Base-by-base conservation (phyloP, 1,140 invertebrate genomes). In the Diachasma alloeum region DNA sequence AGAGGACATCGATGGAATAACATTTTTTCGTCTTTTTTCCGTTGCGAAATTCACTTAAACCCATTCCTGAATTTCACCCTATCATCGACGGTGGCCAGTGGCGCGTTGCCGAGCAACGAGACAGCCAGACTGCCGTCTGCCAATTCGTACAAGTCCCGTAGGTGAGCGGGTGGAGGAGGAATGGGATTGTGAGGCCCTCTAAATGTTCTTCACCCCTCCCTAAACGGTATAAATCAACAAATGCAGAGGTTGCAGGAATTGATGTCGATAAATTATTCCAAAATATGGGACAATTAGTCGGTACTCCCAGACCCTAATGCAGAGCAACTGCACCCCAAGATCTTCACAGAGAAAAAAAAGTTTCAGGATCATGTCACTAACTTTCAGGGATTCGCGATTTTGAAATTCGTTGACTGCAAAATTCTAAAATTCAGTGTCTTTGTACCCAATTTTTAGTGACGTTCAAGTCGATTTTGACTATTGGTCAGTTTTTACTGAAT, bases 71-170 rank as follows among this genome's bases (percentile, higher is more conserved):
- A 66, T 22, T 74, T 66, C 66, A 70, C 71, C 70, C 56, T 76
- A 42, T 70, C 70, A 56, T 73, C 70, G 48, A 76, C 48, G 72
- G 72, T 72, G 53, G 77, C 79, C 79, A 83, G 80, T 73, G 78
- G 77, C 81, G 77, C 82, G 85, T 86, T 86, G 83, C 85, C 70
- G 76, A 80, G 84, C 84, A 86, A 86, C 85, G 83, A 85, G 84
- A 86, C 84, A 81, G 67, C 66, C 80, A 79, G 78, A 79, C 73
- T 76, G 36, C 67, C 46, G 75, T 79, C 78, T 79, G 75, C 66
- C 75, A 77, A 77, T 76, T 72, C 75, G 24, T 74, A 39, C 68
- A 39, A 68, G 39, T 44, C 8, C 11, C 39, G 42, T 44, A 53
- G 46, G 69, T 71, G 42, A 46, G 42, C 24, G 59, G 24, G 9